phyloP scores from a whole-genome alignment of 2,113 vertebrate species.

The Lepidothrix coronata region DNA sequence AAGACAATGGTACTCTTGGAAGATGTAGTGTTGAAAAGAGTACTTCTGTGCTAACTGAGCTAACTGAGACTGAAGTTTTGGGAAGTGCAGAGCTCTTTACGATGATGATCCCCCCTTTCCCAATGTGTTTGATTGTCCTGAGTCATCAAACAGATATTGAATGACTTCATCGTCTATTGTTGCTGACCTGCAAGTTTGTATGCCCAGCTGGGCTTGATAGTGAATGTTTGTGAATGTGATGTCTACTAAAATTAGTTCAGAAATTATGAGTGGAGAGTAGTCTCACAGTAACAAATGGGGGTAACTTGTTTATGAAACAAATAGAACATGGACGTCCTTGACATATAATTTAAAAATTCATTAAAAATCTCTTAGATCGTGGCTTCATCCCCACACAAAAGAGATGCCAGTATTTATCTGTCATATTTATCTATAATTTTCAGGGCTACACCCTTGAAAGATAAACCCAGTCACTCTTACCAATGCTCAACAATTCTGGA shows the following conservation, averaged over 20 bases:
- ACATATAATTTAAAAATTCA: background rate
- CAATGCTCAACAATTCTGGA: background rate
- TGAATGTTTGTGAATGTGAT: background rate
- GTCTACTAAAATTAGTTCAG: background rate
- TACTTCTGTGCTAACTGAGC: background rate
- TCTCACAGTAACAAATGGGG: background rate
- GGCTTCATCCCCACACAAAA: background rate
- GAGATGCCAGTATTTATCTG: background rate
- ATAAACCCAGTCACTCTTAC: background rate
- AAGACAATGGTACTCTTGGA: background rate
- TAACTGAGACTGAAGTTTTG: background rate
- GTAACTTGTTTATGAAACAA: background rate
- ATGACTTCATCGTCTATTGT: background rate
- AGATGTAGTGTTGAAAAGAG: background rate
- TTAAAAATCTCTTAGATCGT: background rate
- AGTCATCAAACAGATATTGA: background rate
- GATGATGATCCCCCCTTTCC: background rate
- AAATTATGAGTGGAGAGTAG: background rate
- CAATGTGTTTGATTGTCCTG: background rate
- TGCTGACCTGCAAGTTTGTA: background rate
- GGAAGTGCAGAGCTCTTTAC: background rate
- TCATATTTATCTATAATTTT: background rate
- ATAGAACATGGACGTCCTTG: background rate
- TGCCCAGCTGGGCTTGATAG: background rate
- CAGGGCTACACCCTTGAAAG: background rate